Base-by-base conservation (phyloP, 2,113 vertebrate species). In the Cervus canadensis region DNA sequence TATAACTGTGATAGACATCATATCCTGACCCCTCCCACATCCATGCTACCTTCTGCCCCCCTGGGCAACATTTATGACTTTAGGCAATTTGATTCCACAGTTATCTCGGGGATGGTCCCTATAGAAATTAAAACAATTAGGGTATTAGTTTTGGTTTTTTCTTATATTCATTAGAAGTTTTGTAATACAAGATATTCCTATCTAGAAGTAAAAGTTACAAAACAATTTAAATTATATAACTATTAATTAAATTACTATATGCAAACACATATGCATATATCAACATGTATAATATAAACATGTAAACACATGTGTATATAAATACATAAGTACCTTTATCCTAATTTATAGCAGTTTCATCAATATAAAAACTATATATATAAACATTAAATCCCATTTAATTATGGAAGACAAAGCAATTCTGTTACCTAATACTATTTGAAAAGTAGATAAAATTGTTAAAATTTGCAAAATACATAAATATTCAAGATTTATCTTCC, bases 51-150 rank as follows among this genome's bases (percentile, higher is more conserved):
- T 85, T 10, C n/a, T 83, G 33, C 54, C n/a, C 7, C 9, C 16
- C 7, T 25, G 1, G 2, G 16, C 5, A 48, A 16, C 12, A 57
- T 2, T 14, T 25, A 8, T 25, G 16, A 56, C 30, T 30, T 14
- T 60, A 21, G 8, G 12, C 6, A 50, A 45, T 7, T 21, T 67
- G 2, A 30, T 17, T 4, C 26, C 33, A 64, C 0, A 3, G 3
- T 6, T 14, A 14, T 36, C 21, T 82, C 17, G 19, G 11, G 2
- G 3, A 3, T 64, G 5, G 5, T 1, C 8, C 28, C 76, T 43
- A 21, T 19, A 83, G 8, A 76, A 89, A 71, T 54, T 3, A 64
- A 87, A 71, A 33, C 2, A 43, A 26, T 85, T 19, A 59, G 7
- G 16, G 8, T 56, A 3, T 11, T 43, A 2, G 45, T 25, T 43